A percentile compares a stretch with the other conserved stretches of the same genome.
phyloP scores from a whole-genome alignment of 2,113 vertebrate species.

The Anthoscopus minutus region DNA sequence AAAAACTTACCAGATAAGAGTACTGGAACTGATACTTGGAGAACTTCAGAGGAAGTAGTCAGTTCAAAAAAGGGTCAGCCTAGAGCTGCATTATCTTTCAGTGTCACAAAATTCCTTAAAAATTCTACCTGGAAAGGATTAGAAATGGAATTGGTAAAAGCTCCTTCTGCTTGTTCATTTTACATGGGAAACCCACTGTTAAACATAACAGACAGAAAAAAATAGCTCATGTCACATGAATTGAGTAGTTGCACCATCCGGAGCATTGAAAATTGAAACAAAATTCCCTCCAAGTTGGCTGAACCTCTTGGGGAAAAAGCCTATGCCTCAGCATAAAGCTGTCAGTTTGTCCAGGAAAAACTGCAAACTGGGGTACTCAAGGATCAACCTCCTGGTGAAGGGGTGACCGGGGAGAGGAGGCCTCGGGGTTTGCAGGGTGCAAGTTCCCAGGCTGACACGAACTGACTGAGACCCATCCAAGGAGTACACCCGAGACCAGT shows the following conservation, averaged over 20 bases:
- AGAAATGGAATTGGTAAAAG: neutral
- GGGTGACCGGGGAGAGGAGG: neutral
- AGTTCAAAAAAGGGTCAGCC: neutral
- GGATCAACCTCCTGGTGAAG: neutral
- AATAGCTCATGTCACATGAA: accelerated
- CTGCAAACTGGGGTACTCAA: neutral
- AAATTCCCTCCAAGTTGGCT: neutral
- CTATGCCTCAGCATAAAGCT: neutral
- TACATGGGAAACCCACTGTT: neutral
- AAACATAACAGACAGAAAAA: neutral
- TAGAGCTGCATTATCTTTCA: neutral
- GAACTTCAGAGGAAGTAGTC: neutral
- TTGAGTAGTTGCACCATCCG: neutral
- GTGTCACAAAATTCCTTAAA: neutral
- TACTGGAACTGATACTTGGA: neutral
- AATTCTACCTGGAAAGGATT: neutral
- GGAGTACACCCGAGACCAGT: accelerated
- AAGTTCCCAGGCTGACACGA: neutral
- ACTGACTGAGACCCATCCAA: neutral
- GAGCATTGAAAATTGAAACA: neutral
- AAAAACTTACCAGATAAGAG: neutral
- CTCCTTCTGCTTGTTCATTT: neutral
- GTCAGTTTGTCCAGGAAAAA: neutral
- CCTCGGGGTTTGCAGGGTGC: neutral
- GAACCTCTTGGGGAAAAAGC: neutral